Evolutionary conservation across 2,888 invertebrate species (phyloP), one percentile per base, ranked within the genome.

Genomic region (Cataglyphis altisquamis): DNA sequence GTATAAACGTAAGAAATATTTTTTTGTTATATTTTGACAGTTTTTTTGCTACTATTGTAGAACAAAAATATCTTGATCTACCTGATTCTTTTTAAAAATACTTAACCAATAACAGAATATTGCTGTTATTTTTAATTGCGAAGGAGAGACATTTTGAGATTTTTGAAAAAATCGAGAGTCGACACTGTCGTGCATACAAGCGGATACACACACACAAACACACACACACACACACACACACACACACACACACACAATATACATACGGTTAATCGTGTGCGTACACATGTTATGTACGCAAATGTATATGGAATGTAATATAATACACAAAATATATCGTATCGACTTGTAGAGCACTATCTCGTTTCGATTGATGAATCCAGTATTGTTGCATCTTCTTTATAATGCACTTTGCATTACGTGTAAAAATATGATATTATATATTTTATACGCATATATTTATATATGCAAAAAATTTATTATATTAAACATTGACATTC

Each of bases 171-270:
- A n/a, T 67, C 57, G 78, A 62, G 67, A 77, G 62, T 67, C 73
- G 64, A 66, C 48, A 21, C 62, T 32, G 21, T 55, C 64, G 25
- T 48, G 77, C 68, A 52, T 21, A 67, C 62, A 45, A 52, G n/a
- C 32, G 36, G n/a, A 77, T n/a, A 8, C 57, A 10, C 18, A 32
- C 18, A 29, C 57, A 36, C n/a, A 25, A n/a, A n/a, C n/a, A n/a
- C n/a, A 25, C 25, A 25, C 25, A 25, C 25, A 25, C 25, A 25
- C 25, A 25, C 25, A 25, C 25, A 25, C 25, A 25, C 25, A 25
- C 25, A 25, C 12, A 8, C 41, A 10, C 8, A 32, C 12, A 29
- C 41, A 36, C 12, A 29, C 6, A 6, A 5, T 25, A 25, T 5
- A 55, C 10, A 21, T 21, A 36, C 18, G 39, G n/a, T 2, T n/a